Evolutionary conservation across 2,113 vertebrate species (phyloP).

Genomic region (Salvelinus sp.): DNA sequence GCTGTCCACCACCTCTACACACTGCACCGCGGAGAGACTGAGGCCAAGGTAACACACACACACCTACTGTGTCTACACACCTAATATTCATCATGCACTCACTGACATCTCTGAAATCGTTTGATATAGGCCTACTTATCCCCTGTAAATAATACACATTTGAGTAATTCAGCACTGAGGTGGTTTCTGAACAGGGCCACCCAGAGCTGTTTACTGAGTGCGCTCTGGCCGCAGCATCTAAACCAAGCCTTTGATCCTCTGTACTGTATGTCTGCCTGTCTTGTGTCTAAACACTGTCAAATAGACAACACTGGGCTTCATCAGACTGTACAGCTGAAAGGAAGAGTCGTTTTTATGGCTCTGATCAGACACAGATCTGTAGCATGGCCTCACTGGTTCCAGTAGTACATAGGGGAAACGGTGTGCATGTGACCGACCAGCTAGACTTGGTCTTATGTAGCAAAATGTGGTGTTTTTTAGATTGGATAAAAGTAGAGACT

Average conservation of each 20-base stretch:
- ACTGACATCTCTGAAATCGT: too few species aligned
- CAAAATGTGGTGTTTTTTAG: too few species aligned
- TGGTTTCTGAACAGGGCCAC: slow-evolving; percentile 33
- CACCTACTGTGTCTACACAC: not conserved
- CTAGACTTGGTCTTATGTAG: too few species aligned
- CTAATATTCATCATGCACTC: not conserved
- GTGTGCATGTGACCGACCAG: too few species aligned
- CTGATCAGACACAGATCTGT: not conserved
- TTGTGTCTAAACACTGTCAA: slow-evolving; percentile 63
- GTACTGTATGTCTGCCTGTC: slow-evolving; percentile 12
- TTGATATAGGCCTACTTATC: too few species aligned
- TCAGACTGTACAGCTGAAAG: not conserved
- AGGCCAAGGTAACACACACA: slow-evolving; percentile 86
- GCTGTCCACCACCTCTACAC: slow-evolving; percentile 97
- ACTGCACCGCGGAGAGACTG: slow-evolving; percentile 95
- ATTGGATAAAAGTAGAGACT: too few species aligned
- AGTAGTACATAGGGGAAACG: too few species aligned
- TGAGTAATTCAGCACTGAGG: too few species aligned
- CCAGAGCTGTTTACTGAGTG: slow-evolving; percentile 23
- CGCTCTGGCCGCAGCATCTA: slow-evolving; percentile 34
- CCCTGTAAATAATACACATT: too few species aligned
- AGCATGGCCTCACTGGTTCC: too few species aligned
- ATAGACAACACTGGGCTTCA: slow-evolving; percentile 33
- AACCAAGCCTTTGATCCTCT: slow-evolving; percentile 52
- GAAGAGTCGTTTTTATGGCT: not conserved